phyloP scores from a whole-genome alignment of 2,113 vertebrate genomes.

The Ptilonorhynchus violaceus region DNA sequence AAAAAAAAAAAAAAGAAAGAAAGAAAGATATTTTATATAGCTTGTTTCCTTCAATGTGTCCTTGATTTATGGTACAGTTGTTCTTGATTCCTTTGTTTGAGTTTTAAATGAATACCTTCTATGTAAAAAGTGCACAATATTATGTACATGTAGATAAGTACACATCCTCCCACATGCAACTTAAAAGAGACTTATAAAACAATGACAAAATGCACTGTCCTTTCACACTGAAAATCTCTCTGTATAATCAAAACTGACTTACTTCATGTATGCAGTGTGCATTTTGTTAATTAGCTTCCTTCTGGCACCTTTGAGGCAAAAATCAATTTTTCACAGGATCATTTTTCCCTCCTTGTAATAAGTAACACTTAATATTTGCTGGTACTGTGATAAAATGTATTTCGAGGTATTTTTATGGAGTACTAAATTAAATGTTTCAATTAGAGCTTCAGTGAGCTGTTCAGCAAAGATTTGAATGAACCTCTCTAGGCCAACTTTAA shows the following conservation, averaged over 20 bases:
- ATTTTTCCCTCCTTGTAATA: slow-evolving; percentile 22
- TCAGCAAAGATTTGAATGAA: slow-evolving; percentile 45
- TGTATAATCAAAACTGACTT: slow-evolving; percentile 4
- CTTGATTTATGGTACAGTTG: slow-evolving; percentile 15
- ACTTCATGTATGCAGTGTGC: not conserved
- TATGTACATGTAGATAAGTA: not conserved
- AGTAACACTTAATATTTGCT: slow-evolving; percentile 47
- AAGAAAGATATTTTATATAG: not conserved
- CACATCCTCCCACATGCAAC: not conserved
- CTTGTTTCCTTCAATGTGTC: not conserved
- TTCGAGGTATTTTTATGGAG: slow-evolving; percentile 20
- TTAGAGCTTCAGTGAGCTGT: slow-evolving; percentile 34
- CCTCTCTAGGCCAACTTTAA: slow-evolving; percentile 3
- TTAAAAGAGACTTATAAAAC: not conserved
- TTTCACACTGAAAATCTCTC: not conserved
- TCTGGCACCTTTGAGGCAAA: slow-evolving; percentile 28
- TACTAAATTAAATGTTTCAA: slow-evolving; percentile 61
- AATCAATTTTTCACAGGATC: slow-evolving; percentile 30
- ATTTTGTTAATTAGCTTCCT: slow-evolving; percentile 45
- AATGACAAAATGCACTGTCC: not conserved
- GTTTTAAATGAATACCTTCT: not conserved
- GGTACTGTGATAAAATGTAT: slow-evolving; percentile 23
- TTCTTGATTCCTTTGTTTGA: slow-evolving; percentile 2
- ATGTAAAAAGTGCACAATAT: not conserved
- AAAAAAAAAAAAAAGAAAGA: not conserved